Base-by-base conservation (phyloP, 2,797 vertebrate genomes). In the Agapornis canus region DNA sequence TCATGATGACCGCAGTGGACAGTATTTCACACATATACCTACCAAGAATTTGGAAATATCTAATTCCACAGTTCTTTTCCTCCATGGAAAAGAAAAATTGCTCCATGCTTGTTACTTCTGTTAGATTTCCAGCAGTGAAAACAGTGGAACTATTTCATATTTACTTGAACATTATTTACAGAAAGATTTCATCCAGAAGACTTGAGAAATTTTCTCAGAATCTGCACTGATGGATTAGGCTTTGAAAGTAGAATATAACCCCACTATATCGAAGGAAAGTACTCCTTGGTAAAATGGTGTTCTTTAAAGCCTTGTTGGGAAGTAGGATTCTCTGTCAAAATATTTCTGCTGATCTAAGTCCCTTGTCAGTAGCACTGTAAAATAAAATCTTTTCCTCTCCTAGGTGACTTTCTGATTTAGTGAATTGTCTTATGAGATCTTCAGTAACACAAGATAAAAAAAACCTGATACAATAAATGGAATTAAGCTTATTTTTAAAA, bases 231-330 rank as follows among this genome's bases (percentile, higher is more conserved):
- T 82, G 32, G 32, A 94, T 92, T 63, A 82, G 76, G 21, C 32
- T 18, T 39, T 85, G 56, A 82, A 89, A 92, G 13, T 40, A 3
- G n/a, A 80, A 43, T 89, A 77, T 32, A 84, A 68, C 25, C 40
- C 6, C 17, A 61, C n/a, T 92, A 77, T 37, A 88, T 91, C 82
- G 83, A 32, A 60, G 39, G 17, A 29, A 89, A 69, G 11, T 81
- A 69, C 43, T 45, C 35, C 25, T 21, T 68, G n/a, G 23, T 78
- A 88, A 57, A 81, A 64, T 5, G 17, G 3, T 16, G 42, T 27
- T 82, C 29, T 92, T 95, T 71, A 81, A 90, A 65, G 57, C 10
- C 76, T 91, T 91, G 5, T 52, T 49, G 42, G 13, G 49, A 87
- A 86, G 35, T 43, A 52, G 42, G 11, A 48, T 39, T 71, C 5